Base-by-base conservation (phyloP, 2,113 vertebrate genomes). In the Takifugu bimaculatus region DNA sequence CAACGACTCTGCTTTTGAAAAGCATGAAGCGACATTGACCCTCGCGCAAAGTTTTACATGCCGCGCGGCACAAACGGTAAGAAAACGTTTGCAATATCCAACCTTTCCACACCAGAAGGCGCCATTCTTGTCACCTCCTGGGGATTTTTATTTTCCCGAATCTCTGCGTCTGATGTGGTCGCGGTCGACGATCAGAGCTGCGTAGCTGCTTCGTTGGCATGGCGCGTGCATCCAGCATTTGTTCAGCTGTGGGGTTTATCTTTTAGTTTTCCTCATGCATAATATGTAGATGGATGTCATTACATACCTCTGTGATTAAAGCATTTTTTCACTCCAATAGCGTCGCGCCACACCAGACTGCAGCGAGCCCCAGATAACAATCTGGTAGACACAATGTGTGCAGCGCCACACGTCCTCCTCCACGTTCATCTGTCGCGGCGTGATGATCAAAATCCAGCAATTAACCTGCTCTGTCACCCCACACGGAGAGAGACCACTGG, bases 381-480 rank as follows among this genome's bases (percentile, higher is more conserved):
- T 80, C 74, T 75, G 83, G 75, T 83, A 80, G 77, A 70, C 77
- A 10, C 68, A 74, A 63, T 69, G 68, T 68, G 64, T 53, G 2
- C 35, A 39, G 35, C n/a, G 5, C 81, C 65, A 71, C 62, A 59
- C 67, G 60, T 57, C 72, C 60, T 58, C 61, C 56, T 66, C 69
- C 20, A 68, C 60, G 7, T 74, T 85, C 77, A 79, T 75, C 74
- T 72, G 70, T 82, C 74, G 60, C 39, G 29, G 73, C 69, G 35
- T 56, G 77, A 80, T 74, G 80, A 83, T 80, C 85, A 83, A 72
- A 87, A 81, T 63, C 65, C 75, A 63, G 74, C 77, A 74, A 85
- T 86, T 87, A 88, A 85, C 83, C 83, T 86, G 80, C 67, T 84
- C 81, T 28, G 72, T 79, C 80, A 82, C 80, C 85, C 72, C 78